phyloP scores from a whole-genome alignment of 2,113 vertebrate genomes.

The Callionymus lyra region DNA sequence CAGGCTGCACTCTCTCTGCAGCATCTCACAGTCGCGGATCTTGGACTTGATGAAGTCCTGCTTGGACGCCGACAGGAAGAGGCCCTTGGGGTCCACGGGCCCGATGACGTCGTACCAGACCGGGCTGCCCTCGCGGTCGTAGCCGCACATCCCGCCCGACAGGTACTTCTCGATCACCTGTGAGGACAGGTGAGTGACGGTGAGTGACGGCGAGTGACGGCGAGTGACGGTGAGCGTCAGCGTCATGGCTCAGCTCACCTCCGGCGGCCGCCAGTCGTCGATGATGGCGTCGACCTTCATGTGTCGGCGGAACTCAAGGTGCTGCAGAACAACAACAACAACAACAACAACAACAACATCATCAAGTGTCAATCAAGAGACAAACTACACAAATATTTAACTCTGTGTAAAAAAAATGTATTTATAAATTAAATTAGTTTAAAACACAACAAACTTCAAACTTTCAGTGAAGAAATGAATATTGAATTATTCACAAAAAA shows the following conservation, averaged over 20 bases:
- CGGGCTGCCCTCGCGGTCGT: conserved; percentile 80
- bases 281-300: conserved; percentile 75
- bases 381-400: background rate
- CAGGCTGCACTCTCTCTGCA: conserved; percentile 65
- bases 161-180: conserved; percentile 86
- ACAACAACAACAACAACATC: conserved; percentile 1
- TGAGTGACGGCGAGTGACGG: too few species aligned
- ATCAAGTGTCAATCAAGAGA: too few species aligned
- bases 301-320: conserved; percentile 81
- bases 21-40: conserved; percentile 84
- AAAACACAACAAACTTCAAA: too few species aligned
- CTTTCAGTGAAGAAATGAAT: too few species aligned
- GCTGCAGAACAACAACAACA: conserved; percentile 54
- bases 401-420: background rate
- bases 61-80: conserved; percentile 87
- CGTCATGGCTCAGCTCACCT: conserved; percentile 61
- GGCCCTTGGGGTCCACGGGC: conserved; percentile 83
- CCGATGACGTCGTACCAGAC: conserved; percentile 89
- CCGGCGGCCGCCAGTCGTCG: conserved; percentile 78
- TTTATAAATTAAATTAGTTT: too few species aligned
- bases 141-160: conserved; percentile 83
- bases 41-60: conserved; percentile 93
- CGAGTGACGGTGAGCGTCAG: too few species aligned
- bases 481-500: too few species aligned
- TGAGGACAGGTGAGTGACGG: background rate